Evolutionary conservation across 2,888 invertebrate species (phyloP).

Genomic region (Dicyrtomina minuta): DNA sequence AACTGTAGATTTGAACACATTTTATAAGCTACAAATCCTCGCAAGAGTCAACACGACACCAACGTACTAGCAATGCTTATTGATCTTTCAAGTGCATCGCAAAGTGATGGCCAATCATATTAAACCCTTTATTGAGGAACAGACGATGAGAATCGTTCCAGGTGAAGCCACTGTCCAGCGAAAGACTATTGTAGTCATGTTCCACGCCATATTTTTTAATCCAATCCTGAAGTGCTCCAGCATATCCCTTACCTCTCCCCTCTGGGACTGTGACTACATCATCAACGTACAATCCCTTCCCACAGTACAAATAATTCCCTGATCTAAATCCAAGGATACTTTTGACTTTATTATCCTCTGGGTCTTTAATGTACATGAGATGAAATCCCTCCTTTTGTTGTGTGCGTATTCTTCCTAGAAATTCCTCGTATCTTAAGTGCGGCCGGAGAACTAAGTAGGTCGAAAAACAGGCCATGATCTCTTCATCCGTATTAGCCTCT

Average conservation of each 20-base stretch:
- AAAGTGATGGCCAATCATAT: slow-evolving; percentile 42
- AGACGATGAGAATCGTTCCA: slow-evolving; percentile 43
- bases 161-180: slow-evolving; percentile 41
- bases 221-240: slow-evolving; percentile 39
- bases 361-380: slow-evolving; percentile 41
- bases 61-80: too few species aligned
- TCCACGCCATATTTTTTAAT: slow-evolving; percentile 35
- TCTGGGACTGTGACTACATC: slow-evolving; percentile 35
- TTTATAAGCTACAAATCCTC: too few species aligned
- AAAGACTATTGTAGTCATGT: slow-evolving; percentile 36
- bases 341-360: slow-evolving; percentile 12
- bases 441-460: slow-evolving; percentile 36
- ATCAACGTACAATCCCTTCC: slow-evolving; percentile 44
- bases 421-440: slow-evolving; percentile 34
- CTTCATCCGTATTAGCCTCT: slow-evolving; percentile 41
- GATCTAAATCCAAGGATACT: slow-evolving; percentile 40
- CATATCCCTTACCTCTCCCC: slow-evolving; percentile 39
- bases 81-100: too few species aligned
- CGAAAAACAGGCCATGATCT: slow-evolving; percentile 37
- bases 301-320: slow-evolving; percentile 36
- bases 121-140: slow-evolving; percentile 46
- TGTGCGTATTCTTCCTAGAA: slow-evolving; percentile 16
- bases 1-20: too few species aligned
- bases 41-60: too few species aligned
- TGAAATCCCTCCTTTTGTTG: slow-evolving; percentile 37